Evolutionary conservation across 2,888 invertebrate genomes (phyloP).

Genomic region (Acleris emargana): DNA sequence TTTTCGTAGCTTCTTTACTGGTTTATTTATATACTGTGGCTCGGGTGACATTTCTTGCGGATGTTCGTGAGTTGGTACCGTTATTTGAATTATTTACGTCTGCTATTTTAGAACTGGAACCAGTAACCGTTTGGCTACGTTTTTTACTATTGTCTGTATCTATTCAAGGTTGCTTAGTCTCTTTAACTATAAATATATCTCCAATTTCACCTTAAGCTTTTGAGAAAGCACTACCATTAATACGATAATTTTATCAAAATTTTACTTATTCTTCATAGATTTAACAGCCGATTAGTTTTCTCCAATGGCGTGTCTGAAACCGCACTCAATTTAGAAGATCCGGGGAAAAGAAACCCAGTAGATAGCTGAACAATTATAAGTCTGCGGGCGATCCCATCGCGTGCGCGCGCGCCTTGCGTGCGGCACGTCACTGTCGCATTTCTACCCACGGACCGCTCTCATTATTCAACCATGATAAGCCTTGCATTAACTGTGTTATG

Average conservation of each 20-base stretch:
- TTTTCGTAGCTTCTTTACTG: no score
- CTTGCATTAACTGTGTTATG: constrained; percentile 31
- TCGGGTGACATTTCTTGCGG: constrained; percentile 25
- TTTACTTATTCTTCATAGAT: no score
- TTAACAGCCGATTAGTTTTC: no score
- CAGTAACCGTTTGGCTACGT: constrained; percentile 13
- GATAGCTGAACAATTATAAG: constrained; percentile 20
- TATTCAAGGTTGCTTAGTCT: not conserved
- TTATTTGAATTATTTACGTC: constrained; percentile 26
- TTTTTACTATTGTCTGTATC: constrained; percentile 15
- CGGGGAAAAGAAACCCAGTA: constrained; percentile 19
- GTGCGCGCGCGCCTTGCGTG: constrained; percentile 49
- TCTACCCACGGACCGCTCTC: constrained; percentile 48
- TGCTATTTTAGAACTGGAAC: constrained; percentile 23
- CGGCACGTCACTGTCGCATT: constrained; percentile 59
- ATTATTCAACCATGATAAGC: constrained; percentile 39
- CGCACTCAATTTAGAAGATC: constrained; percentile 13
- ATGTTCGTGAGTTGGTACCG: constrained; percentile 26
- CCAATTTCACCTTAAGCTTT: no score
- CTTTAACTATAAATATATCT: not conserved
- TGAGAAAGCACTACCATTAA: no score
- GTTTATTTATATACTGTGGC: no score
- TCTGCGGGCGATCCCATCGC: constrained; percentile 26
- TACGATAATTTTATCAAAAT: no score
- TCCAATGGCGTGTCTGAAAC: constrained; percentile 3